phyloP scores from a whole-genome alignment of 2,888 invertebrate species.

The Ectemnius cavifrons region DNA sequence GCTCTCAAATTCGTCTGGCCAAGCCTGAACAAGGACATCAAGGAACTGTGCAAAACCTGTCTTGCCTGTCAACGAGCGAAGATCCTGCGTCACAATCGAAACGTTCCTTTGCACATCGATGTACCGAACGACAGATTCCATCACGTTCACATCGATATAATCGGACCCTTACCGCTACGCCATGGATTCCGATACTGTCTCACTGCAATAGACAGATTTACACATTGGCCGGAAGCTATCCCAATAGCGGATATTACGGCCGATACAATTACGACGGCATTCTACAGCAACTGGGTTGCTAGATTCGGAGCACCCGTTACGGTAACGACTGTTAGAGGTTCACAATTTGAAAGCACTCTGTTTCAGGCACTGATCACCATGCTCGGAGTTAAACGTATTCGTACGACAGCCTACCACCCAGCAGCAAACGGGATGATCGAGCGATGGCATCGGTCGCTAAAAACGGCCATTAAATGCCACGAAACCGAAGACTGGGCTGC shows the following conservation, averaged over 20 bases:
- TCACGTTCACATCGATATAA: constrained; percentile 34
- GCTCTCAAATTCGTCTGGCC: too few species aligned
- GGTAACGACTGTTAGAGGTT: constrained; percentile 53
- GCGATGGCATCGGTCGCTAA: constrained; percentile 49
- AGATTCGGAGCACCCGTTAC: constrained; percentile 43
- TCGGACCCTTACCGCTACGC: constrained; percentile 69
- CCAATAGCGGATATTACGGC: constrained; percentile 38
- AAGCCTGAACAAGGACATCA: too few species aligned
- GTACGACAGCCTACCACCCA: constrained; percentile 38
- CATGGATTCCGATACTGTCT: constrained; percentile 64
- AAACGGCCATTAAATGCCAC: constrained; percentile 54
- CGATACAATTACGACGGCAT: constrained; percentile 36
- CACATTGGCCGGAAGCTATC: constrained; percentile 56
- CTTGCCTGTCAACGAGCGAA: too few species aligned
- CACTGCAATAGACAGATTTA: constrained; percentile 66
- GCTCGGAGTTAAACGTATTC: constrained; percentile 2
- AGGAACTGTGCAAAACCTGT: too few species aligned
- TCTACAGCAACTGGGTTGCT: constrained; percentile 36
- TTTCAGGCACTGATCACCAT: constrained; percentile 34
- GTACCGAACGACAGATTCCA: constrained; percentile 63
- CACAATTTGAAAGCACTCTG: constrained; percentile 54
- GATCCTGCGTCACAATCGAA: neutral
- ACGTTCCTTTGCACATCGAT: constrained; percentile 38
- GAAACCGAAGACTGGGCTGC: constrained; percentile 46
- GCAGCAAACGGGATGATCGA: constrained; percentile 46